Base-by-base conservation (phyloP, 1,140 invertebrate genomes). In the Battus philenor region DNA sequence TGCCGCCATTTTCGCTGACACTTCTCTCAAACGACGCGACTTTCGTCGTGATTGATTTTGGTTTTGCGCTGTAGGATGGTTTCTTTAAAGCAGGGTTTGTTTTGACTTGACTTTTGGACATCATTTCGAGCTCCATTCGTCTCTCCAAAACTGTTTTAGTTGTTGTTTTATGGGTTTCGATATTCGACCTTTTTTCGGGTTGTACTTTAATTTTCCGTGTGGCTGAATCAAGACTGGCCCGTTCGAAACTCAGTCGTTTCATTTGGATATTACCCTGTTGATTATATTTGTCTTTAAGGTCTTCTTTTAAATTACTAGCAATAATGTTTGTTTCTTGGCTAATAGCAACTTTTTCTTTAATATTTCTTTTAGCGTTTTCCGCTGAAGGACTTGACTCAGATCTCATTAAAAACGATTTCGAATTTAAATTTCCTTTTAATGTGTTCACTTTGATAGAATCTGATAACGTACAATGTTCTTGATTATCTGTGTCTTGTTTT, bases 121-220 rank as follows among this genome's bases (percentile, higher is more conserved):
- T 65, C 48, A 68, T 55, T 58, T 87, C 86, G 6, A 87, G 79
- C 52, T 87, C 86, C 65, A 86, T 77, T 49, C 77, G 62, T 17
- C 84, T 75, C 57, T 87, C 84, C 48, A 84, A 49, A 2, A 87
- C 86, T 1, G 84, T 81, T 68, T 86, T 86, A 0, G 76, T 59
- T n/a, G 71, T 17, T 0, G 18, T 66, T 31, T 64, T 71, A n/a
- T 58, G 64, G 43, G 62, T 59, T 41, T 71, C 68, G 26, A 50
- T 33, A 1, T 56, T 46, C 2, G 51, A 46, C 11, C 58, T 44
- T 50, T 67, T 69, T 8, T 30, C 17, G 8, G 49, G 70, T 62
- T 71, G 54, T 17, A 55, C 15, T 67, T 71, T 78, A 31, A 48
- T 55, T 45, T 75, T 86, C 33, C 82, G 58, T 4, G 69, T 77